A percentile compares a stretch with the other conserved stretches of the same genome.
Conservation (phyloP, 1,140 invertebrate species). For the Coelopa frigida region DNA sequence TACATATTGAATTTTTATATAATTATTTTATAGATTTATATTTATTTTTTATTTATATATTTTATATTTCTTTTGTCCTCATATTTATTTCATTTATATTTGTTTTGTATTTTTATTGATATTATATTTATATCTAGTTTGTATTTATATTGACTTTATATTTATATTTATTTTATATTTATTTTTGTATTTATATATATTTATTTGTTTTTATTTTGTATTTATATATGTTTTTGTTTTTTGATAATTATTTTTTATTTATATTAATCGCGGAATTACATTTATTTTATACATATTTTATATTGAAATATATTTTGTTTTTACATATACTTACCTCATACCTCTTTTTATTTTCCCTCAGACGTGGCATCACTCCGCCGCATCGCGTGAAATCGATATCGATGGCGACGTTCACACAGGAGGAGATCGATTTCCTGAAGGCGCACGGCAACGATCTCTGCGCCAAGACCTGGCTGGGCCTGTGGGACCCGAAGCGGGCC, state of each 20-base stretch:
- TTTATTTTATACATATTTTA: neutral
- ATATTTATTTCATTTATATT: neutral
- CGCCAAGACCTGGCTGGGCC: constrained; percentile 80
- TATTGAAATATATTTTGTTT: neutral
- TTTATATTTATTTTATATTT: neutral
- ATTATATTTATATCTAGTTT: neutral
- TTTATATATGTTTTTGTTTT: constrained; percentile 2
- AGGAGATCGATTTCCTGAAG: constrained; percentile 90
- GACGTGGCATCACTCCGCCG: constrained; percentile 91
- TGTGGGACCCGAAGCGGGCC: constrained; percentile 69
- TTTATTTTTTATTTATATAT: too few relatives aligned
- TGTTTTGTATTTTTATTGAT: neutral
- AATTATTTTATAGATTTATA: too few relatives aligned
- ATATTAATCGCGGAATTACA: neutral
- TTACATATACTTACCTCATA: neutral
- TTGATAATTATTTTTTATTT: neutral
- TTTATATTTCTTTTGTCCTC: neutral
- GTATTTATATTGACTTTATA: neutral
- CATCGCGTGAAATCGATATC: constrained; percentile 98
- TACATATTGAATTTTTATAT: too few relatives aligned
- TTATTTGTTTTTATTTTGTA: neutral
- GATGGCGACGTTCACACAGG: constrained; percentile 93
- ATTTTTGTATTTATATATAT: neutral
- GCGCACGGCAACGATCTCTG: constrained; percentile 90
- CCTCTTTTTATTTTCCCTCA: constrained; percentile 47